phyloP scores from a whole-genome alignment of 2,113 vertebrate genomes.

The Rhipidura dahli region DNA sequence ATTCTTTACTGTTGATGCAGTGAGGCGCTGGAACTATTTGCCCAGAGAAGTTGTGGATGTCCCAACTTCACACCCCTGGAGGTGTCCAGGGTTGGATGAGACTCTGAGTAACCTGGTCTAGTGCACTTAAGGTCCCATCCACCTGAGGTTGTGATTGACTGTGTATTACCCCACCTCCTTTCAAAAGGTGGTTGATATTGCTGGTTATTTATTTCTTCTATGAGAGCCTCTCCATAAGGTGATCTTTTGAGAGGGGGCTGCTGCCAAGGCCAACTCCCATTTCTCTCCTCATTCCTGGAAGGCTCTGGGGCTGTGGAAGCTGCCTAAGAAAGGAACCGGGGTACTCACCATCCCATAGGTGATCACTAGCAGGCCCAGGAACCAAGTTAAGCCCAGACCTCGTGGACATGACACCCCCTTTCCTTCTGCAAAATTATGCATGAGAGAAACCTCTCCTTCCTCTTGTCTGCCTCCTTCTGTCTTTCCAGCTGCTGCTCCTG shows the following conservation, averaged over 20 bases:
- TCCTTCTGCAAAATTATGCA: neutral
- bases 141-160: neutral
- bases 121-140: neutral
- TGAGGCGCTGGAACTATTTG: neutral
- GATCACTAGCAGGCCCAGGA: neutral
- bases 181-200: neutral
- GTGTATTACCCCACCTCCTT: neutral
- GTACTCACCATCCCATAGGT: neutral
- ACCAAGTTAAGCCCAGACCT: neutral
- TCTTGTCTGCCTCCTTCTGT: neutral
- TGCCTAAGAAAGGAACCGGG: neutral
- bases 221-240: neutral
- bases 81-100: neutral
- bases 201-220: neutral
- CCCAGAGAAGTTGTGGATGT: neutral
- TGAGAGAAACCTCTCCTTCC: neutral
- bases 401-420: neutral
- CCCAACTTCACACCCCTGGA: neutral
- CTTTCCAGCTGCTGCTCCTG: neutral
- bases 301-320: neutral
- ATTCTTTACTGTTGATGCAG: fast-evolving
- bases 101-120: neutral
- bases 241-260: fast-evolving
- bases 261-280: neutral
- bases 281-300: neutral